Evolutionary conservation across 2,888 invertebrate genomes (phyloP).

Genomic region (Drosophila macrothrix): DNA sequence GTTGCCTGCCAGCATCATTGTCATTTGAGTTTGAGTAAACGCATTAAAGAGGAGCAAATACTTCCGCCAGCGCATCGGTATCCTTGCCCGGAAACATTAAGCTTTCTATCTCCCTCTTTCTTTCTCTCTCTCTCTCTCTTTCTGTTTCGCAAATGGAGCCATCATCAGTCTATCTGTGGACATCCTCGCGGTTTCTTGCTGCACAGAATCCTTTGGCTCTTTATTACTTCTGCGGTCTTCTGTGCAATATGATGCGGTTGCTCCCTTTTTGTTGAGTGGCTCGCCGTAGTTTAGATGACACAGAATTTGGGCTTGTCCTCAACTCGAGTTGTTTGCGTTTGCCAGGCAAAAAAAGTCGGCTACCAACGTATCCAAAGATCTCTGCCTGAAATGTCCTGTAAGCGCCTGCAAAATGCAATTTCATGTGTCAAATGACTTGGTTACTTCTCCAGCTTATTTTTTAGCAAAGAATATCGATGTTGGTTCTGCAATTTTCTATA

Average conservation of each 20-base stretch:
- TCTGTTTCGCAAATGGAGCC: slow-evolving; percentile 4
- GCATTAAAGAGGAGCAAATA: slow-evolving; percentile 74
- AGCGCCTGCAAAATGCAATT: slow-evolving; percentile 12
- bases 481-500: background rate
- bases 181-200: slow-evolving; percentile 49
- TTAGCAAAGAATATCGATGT: background rate
- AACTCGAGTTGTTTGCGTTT: background rate
- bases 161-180: slow-evolving; percentile 23
- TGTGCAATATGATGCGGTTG: slow-evolving; percentile 40
- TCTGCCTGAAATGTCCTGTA: slow-evolving; percentile 3
- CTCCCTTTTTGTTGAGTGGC: slow-evolving; percentile 20
- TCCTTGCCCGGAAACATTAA: slow-evolving; percentile 68
- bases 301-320: slow-evolving; percentile 42
- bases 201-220: slow-evolving; percentile 34
- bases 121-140: background rate
- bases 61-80: slow-evolving; percentile 58
- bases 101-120: slow-evolving; percentile 17
- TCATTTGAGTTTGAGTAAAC: slow-evolving; percentile 65
- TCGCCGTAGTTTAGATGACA: slow-evolving; percentile 41
- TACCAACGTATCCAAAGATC: background rate
- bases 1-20: slow-evolving; percentile 29
- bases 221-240: slow-evolving; percentile 44
- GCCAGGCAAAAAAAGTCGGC: background rate
- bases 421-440: slow-evolving; percentile 19
- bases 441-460: background rate